Percentiles rank a stretch among this genome's conserved stretches.
Evolutionary conservation across 2,888 invertebrate genomes (phyloP).

Genomic region (Sympetrum striolatum): DNA sequence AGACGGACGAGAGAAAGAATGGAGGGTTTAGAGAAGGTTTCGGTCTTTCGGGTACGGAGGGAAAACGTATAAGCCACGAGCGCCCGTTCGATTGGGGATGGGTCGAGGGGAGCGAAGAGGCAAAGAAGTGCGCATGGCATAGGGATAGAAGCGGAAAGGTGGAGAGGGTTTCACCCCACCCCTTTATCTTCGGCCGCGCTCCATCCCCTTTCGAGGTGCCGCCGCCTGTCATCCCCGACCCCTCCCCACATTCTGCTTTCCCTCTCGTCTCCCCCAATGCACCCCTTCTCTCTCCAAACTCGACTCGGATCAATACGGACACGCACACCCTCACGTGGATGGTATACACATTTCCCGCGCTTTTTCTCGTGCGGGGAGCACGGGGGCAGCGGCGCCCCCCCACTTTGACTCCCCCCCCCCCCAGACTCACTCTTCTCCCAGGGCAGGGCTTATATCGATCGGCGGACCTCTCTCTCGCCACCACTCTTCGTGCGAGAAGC

Average conservation of each 20-base stretch:
- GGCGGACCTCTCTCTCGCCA: background rate
- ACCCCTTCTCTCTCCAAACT: background rate
- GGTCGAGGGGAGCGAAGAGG: background rate
- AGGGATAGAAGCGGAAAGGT: background rate
- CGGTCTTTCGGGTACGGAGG: background rate
- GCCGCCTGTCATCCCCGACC: conserved; percentile 19
- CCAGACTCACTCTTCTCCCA: background rate
- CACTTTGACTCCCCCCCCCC: background rate
- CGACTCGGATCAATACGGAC: conserved; percentile 40
- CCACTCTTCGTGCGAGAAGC: conserved; percentile 5
- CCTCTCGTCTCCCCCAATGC: background rate
- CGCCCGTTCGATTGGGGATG: conserved; percentile 15
- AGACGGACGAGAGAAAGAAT: background rate
- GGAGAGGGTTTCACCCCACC: background rate
- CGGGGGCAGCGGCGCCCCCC: background rate
- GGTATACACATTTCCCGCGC: conserved; percentile 44
- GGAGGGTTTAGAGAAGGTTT: background rate
- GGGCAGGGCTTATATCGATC: conserved; percentile 33
- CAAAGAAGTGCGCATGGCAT: conserved; percentile 24
- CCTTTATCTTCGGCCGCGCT: conserved; percentile 26
- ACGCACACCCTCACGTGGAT: conserved; percentile 43
- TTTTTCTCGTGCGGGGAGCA: conserved; percentile 10
- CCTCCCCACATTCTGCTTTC: background rate
- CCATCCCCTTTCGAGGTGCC: conserved; percentile 34
- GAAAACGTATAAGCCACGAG: conserved; percentile 16